These are phyloP conservation scores for Brienomyrus brachyistius DNA, from an alignment of 2,113 vertebrate species.

Conservation along the genomic window DNA sequence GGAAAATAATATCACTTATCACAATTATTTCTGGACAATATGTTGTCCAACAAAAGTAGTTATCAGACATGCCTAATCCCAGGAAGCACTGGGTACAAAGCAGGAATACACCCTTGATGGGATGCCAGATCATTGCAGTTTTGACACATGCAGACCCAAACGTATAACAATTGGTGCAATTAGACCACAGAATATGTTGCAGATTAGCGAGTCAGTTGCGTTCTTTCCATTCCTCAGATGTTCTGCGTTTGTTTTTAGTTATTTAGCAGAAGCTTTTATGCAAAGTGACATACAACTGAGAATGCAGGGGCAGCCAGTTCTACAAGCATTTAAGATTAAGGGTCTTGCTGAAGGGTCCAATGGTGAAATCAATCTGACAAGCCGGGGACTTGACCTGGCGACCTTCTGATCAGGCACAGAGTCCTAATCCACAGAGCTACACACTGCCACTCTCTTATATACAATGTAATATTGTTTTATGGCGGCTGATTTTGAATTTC, in stretches of 20 bases:
- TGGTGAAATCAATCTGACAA: neutral
- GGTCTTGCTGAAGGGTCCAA: neutral
- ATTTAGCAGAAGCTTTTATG: neutral
- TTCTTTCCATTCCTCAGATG: neutral
- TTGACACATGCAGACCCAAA: neutral
- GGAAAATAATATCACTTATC: neutral
- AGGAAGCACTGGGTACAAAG: neutral
- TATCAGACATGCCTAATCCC: neutral
- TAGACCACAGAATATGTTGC: neutral
- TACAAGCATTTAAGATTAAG: neutral
- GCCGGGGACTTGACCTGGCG: neutral
- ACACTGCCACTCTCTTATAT: neutral
- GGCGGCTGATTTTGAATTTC: neutral
- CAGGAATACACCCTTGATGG: neutral
- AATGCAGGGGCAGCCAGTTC: neutral
- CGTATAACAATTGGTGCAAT: neutral
- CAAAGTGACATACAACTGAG: neutral
- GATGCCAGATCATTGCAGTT: neutral
- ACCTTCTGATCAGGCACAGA: neutral
- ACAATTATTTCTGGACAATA: neutral
- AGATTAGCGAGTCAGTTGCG: neutral
- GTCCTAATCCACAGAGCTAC: neutral
- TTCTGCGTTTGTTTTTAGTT: neutral
- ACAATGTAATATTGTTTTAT: neutral
- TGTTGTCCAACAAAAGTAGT: neutral